Evolutionary conservation across 2,797 vertebrate genomes (phyloP), one percentile per base, ranked within the genome.

Genomic region (Tangara arthus): DNA sequence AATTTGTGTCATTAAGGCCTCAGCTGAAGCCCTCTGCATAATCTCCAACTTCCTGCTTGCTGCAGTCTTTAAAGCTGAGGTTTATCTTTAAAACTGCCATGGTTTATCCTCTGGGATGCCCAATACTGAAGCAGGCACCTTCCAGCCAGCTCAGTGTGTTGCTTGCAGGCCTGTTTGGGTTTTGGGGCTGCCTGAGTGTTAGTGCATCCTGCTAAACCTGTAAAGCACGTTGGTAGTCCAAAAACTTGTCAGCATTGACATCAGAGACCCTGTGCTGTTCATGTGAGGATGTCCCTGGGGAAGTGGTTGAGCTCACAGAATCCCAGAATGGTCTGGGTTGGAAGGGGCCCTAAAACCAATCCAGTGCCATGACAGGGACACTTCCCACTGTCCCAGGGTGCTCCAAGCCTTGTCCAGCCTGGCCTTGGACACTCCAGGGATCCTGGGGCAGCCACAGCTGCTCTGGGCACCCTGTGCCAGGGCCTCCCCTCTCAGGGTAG

Each of bases 331-430:
- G 15, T 64, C 44, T 57, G 42, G 28, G 17, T 61, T 82, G 79
- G n/a, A 56, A 63, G 22, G 5, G 7, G 8, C 35, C 23, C 24
- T 49, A 12, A 15, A n/a, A 6, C 8, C 15, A 16, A 21, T 18
- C 32, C 49, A 63, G 27, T 68, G 11, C 47, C 9, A 1, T n/a
- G 27, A 1, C 63, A 69, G 41, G 19, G 47, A 24, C 27, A 56
- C 8, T 21, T 56, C 18, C 9, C 35, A 11, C 17, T 44, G 0
- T 17, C 21, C 37, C 56, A 69, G 20, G 5, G 0, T 49, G 42
- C 27, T 22, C 42, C 28, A 19, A 34, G 17, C 14, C 42, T 23
- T 0, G 1, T n/a, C 42, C 50, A 63, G 0, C 14, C 28, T 70
- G 56, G 27, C 11, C 49, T 34, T 44, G 64, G 42, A 1, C 24